Conservation (phyloP, 2,888 invertebrate species). For the Lordiphosa fenestrarum region DNA sequence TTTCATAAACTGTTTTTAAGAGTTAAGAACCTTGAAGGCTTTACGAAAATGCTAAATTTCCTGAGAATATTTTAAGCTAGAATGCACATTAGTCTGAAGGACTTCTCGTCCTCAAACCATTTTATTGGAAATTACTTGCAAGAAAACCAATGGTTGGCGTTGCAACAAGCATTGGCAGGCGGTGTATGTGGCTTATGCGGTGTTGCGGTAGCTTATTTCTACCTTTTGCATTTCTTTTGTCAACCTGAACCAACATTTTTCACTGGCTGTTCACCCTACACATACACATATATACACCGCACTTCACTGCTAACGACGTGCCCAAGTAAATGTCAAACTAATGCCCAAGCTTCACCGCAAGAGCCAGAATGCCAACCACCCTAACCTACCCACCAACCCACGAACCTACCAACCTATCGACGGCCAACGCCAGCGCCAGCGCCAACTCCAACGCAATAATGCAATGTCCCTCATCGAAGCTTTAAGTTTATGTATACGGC, state of each 20-base stretch:
- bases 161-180: too few relatives aligned
- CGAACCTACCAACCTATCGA: constrained; percentile 36
- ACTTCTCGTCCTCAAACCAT: too few relatives aligned
- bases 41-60: too few relatives aligned
- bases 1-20: too few relatives aligned
- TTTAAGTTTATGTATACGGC: constrained; percentile 59
- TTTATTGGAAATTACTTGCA: too few relatives aligned
- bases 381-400: constrained; percentile 7
- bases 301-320: constrained; percentile 70
- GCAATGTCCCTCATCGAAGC: constrained; percentile 66
- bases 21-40: too few relatives aligned
- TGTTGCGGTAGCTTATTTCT: too few relatives aligned
- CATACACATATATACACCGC: constrained; percentile 24
- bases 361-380: constrained; percentile 41
- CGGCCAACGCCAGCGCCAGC: constrained; percentile 33
- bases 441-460: constrained; percentile 63
- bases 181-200: too few relatives aligned
- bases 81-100: too few relatives aligned
- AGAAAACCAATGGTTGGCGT: too few relatives aligned
- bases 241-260: neutral
- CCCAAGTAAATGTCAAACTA: constrained; percentile 74
- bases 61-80: too few relatives aligned
- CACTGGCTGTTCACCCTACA: constrained; percentile 3
- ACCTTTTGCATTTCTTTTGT: too few relatives aligned
- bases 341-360: constrained; percentile 49